Evolutionary conservation across 2,113 vertebrate species (phyloP).

Genomic region (Ardeotis arabs): DNA sequence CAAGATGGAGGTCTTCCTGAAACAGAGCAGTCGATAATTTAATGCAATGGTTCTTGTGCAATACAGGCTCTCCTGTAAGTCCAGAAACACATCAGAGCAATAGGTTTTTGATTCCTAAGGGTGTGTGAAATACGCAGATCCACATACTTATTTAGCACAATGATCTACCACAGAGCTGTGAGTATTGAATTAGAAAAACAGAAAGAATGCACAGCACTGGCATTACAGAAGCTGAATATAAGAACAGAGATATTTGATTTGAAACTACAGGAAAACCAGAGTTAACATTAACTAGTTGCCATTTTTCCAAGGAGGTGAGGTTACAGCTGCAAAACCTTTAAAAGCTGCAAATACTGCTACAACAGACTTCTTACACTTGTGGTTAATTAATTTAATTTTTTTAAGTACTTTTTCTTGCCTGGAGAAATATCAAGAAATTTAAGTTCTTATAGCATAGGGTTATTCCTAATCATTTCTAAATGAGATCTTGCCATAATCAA

Average conservation of each 20-base stretch:
- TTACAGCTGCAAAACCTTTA: not conserved
- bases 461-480: not conserved
- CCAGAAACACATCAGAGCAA: not conserved
- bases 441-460: not conserved
- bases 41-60: slow-evolving; percentile 34
- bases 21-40: slow-evolving; percentile 3
- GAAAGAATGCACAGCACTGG: not conserved
- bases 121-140: not conserved
- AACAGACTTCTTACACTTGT: not conserved
- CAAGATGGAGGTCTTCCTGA: slow-evolving; percentile 46
- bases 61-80: not conserved
- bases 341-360: not conserved
- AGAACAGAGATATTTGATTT: not conserved
- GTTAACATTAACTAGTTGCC: not conserved
- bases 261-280: not conserved
- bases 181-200: not conserved
- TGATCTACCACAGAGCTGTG: not conserved
- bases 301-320: not conserved
- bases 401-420: not conserved
- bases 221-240: not conserved
- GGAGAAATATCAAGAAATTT: not conserved
- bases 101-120: not conserved
- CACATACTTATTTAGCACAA: not conserved
- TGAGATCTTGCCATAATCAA: not conserved
- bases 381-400: not conserved